These are phyloP conservation scores for Lates japonicus DNA, from an alignment of 2,797 vertebrate species.

Conservation along the genomic window DNA sequence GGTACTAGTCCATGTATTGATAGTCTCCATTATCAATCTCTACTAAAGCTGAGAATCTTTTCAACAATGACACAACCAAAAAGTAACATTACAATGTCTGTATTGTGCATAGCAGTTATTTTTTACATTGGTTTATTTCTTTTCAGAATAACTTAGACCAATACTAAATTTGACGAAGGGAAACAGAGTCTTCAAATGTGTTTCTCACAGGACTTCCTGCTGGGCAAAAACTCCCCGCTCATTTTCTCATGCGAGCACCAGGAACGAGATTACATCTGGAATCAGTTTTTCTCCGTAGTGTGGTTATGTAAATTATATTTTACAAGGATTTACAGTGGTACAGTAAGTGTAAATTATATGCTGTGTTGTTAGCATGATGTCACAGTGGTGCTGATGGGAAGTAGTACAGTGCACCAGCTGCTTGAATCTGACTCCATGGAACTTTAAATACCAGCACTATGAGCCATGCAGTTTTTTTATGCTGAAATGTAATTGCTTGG, in stretches of 20 bases:
- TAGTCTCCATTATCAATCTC: too few species aligned
- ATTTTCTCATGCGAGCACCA: slow-evolving; percentile 26
- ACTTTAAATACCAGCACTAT: background rate
- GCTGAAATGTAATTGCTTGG: slow-evolving; percentile 10
- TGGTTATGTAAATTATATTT: slow-evolving; percentile 37
- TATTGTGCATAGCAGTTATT: background rate
- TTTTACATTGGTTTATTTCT: background rate
- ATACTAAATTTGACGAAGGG: background rate
- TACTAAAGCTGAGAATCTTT: too few species aligned
- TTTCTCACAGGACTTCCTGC: slow-evolving; percentile 23
- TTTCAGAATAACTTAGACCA: background rate
- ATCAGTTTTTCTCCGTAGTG: slow-evolving; percentile 9
- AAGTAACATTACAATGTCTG: background rate
- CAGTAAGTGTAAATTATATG: slow-evolving; percentile 24
- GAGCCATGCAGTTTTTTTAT: slow-evolving; percentile 1
- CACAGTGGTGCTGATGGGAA: slow-evolving; percentile 3
- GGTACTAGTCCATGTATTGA: too few species aligned
- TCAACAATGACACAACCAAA: background rate
- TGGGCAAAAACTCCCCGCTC: slow-evolving; percentile 6
- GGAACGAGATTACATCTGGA: slow-evolving; percentile 26
- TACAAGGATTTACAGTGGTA: slow-evolving; percentile 15
- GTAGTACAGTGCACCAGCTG: background rate
- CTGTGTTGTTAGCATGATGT: slow-evolving; percentile 8
- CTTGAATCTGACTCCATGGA: slow-evolving; percentile 3
- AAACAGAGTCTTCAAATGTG: background rate